Conservation (phyloP, 2,888 invertebrate species). For the Plebejus melissa region DNA sequence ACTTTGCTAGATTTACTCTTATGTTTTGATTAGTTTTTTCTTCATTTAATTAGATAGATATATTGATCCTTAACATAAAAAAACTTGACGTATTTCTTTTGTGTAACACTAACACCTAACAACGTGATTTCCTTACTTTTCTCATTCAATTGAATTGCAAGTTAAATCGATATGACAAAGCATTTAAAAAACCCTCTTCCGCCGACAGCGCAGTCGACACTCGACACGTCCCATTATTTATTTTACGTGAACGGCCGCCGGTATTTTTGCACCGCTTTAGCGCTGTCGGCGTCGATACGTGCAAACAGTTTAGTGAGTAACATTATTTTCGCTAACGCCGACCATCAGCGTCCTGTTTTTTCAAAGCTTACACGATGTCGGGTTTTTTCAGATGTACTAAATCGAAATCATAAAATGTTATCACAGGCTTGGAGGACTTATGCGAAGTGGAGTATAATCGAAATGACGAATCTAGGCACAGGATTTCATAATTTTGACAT, state of each 20-base stretch:
- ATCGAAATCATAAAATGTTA: conserved; percentile 14
- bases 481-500: no score
- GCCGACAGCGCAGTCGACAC: conserved; percentile 47
- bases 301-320: conserved; percentile 68
- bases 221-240: conserved; percentile 68
- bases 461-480: not conserved
- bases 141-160: not conserved
- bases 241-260: conserved; percentile 57
- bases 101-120: not conserved
- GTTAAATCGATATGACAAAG: conserved; percentile 30
- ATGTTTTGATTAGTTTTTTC: no score
- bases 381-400: conserved; percentile 25
- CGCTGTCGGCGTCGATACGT: conserved; percentile 46
- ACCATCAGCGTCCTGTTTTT: conserved; percentile 31
- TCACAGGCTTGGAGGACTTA: conserved; percentile 57
- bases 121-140: not conserved
- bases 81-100: not conserved
- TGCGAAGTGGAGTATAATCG: not conserved
- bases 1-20: no score
- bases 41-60: no score
- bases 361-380: conserved; percentile 37
- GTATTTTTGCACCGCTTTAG: conserved; percentile 56
- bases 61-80: no score
- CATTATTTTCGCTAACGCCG: conserved; percentile 44
- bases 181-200: conserved; percentile 48